These are phyloP conservation scores for Ricordea florida DNA, from an alignment of 92 coral and sea anemone genomes.

Conservation along the genomic window DNA sequence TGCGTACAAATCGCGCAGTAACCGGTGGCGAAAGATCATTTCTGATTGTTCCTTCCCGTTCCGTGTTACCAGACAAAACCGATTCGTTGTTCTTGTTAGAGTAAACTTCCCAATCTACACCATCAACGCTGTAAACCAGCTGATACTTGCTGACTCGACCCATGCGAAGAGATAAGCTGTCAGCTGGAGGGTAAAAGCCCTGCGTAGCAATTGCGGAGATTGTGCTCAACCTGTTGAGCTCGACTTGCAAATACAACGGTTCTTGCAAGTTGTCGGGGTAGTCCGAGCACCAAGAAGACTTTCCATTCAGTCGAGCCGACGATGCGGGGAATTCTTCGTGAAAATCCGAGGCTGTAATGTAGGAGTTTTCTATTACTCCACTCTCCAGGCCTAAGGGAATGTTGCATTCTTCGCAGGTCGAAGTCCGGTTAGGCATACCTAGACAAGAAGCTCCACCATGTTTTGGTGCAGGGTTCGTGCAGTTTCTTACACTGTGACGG, in stretches of 20 bases:
- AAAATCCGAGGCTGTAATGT: conserved; percentile 62
- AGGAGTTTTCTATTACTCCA: conserved; percentile 52
- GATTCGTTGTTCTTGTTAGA: conserved; percentile 41
- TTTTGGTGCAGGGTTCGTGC: conserved; percentile 79
- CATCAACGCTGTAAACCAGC: conserved; percentile 77
- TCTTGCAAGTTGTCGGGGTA: conserved; percentile 9
- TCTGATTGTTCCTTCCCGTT: conserved; percentile 49
- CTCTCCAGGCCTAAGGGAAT: conserved; percentile 78
- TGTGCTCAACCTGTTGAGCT: conserved; percentile 56
- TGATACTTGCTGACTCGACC: conserved; percentile 89
- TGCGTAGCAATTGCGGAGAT: conserved; percentile 85
- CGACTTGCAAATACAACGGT: conserved; percentile 74
- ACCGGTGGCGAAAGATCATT: conserved; percentile 66
- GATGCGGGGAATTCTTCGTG: conserved; percentile 75
- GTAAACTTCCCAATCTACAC: conserved; percentile 65
- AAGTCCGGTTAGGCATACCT: conserved; percentile 63
- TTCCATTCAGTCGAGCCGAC: conserved; percentile 69
- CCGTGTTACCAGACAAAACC: conserved; percentile 64
- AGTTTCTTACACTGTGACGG: conserved; percentile 69
- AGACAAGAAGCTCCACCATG: conserved; percentile 71
- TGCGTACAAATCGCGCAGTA: conserved; percentile 69
- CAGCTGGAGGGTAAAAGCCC: conserved; percentile 71
- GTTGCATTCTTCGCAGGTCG: conserved; percentile 73
- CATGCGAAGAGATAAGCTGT: conserved; percentile 59
- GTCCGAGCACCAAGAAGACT: conserved; percentile 87